A percentile compares a stretch with the other conserved stretches of the same genome.
phyloP scores from a whole-genome alignment of 2,888 invertebrate species.

The Trichogramma dendrolimi region DNA sequence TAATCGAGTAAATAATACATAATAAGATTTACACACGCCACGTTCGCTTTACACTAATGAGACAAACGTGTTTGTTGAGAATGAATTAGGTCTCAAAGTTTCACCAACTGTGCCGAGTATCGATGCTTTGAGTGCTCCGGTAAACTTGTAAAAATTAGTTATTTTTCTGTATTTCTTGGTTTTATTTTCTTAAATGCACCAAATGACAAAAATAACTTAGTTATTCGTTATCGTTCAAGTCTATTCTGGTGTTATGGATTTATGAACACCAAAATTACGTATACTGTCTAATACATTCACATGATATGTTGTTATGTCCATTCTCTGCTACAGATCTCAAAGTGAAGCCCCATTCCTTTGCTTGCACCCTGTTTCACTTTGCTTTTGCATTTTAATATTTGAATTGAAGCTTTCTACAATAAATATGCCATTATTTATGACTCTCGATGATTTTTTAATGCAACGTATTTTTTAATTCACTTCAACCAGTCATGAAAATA shows the following conservation, averaged over 20 bases:
- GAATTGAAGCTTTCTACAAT: conserved; percentile 8
- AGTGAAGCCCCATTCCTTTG: conserved; percentile 12
- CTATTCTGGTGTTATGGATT: conserved; percentile 52
- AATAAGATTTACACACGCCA: too few relatives aligned
- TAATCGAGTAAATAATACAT: too few relatives aligned
- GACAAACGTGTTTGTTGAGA: too few relatives aligned
- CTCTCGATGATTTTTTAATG: background rate
- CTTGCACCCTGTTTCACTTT: conserved; percentile 28
- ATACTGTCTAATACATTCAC: conserved; percentile 16
- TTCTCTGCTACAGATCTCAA: conserved; percentile 8
- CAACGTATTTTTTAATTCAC: background rate
- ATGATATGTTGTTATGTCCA: conserved; percentile 23
- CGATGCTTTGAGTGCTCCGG: too few relatives aligned
- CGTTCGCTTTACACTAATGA: too few relatives aligned
- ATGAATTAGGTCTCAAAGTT: too few relatives aligned
- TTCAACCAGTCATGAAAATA: background rate
- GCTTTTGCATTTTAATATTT: conserved; percentile 24
- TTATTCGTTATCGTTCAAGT: conserved; percentile 31
- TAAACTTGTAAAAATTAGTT: too few relatives aligned
- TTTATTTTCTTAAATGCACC: background rate
- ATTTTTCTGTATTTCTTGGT: background rate
- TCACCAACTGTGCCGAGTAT: too few relatives aligned
- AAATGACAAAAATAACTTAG: background rate
- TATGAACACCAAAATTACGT: conserved; percentile 43
- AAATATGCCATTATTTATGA: conserved; percentile 21